A percentile compares a stretch with the other conserved stretches of the same genome.
Evolutionary conservation across 2,888 invertebrate genomes (phyloP).

Genomic region (Noctua janthina): DNA sequence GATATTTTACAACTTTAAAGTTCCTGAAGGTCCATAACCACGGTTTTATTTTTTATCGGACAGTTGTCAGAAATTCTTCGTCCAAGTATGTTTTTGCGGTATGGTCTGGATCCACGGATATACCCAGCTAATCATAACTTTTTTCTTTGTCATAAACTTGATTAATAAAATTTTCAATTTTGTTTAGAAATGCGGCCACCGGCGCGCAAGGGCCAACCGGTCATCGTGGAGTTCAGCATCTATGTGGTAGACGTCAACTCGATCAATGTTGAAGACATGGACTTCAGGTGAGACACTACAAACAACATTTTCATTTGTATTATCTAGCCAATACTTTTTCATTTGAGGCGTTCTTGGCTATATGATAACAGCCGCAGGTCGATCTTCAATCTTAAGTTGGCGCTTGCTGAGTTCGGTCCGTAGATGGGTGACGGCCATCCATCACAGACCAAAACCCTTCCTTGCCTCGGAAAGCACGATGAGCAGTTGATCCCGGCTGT

Average conservation of each 20-base stretch:
- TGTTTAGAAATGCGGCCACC: slow-evolving; percentile 94
- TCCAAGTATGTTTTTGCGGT: neutral
- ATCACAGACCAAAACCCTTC: neutral
- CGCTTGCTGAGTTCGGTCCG: neutral
- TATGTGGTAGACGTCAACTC: slow-evolving; percentile 96
- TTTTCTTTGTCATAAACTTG: neutral
- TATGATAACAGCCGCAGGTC: neutral
- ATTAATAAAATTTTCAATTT: neutral
- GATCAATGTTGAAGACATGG: slow-evolving; percentile 97
- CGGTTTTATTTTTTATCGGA: neutral
- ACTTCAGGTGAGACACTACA: slow-evolving; percentile 92
- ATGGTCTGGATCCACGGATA: neutral
- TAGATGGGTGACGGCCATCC: neutral
- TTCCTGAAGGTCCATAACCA: neutral
- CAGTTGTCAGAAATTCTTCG: neutral
- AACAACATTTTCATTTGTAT: neutral
- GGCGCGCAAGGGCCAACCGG: slow-evolving; percentile 92
- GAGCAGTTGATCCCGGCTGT: neutral
- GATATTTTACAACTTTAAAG: neutral
- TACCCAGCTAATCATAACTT: neutral
- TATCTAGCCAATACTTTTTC: neutral
- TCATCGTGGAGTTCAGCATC: slow-evolving; percentile 94
- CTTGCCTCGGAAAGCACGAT: neutral
- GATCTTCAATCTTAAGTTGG: neutral
- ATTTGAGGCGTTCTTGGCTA: neutral